Percentiles rank a stretch among this genome's conserved stretches.
phyloP scores from a whole-genome alignment of 1,140 invertebrate species.

The Trachymyrmex cornetzi region DNA sequence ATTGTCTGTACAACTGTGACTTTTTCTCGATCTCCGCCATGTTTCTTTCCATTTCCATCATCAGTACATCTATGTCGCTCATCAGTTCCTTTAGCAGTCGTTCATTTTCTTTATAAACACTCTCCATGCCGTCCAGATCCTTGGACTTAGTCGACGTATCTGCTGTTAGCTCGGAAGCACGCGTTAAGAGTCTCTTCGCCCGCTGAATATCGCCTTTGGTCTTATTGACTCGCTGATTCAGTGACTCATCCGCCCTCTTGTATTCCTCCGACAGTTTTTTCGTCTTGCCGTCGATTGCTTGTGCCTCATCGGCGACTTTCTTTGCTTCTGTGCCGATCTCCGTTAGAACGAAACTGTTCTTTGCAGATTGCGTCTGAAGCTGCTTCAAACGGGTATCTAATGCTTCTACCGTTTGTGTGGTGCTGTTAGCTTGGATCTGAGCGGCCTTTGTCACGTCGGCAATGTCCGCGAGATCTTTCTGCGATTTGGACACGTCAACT shows the following conservation, averaged over 20 bases:
- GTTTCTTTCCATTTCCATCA: constrained; percentile 80
- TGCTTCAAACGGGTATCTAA: constrained; percentile 90
- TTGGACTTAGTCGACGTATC: constrained; percentile 92
- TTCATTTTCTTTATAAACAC: constrained; percentile 85
- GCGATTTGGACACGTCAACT: constrained; percentile 91
- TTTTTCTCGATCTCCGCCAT: constrained; percentile 82
- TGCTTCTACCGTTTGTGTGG: constrained; percentile 89
- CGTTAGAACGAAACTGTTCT: constrained; percentile 90
- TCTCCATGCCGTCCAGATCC: constrained; percentile 89
- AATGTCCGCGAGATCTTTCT: constrained; percentile 91
- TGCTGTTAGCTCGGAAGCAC: constrained; percentile 92
- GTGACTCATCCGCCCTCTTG: constrained; percentile 87
- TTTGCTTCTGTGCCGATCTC: constrained; percentile 88
- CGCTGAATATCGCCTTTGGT: constrained; percentile 90
- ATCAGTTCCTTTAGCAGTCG: constrained; percentile 80
- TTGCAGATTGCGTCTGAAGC: constrained; percentile 92
- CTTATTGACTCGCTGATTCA: constrained; percentile 88
- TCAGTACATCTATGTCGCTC: constrained; percentile 80
- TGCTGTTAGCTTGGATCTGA: constrained; percentile 91
- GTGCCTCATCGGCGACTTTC: constrained; percentile 87
- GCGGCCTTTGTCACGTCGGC: constrained; percentile 91
- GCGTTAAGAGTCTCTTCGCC: constrained; percentile 91
- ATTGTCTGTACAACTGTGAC: constrained; percentile 81
- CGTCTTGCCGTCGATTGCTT: constrained; percentile 87
- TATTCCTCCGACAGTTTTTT: constrained; percentile 88